phyloP scores from a whole-genome alignment of 2,888 invertebrate species.

The Apoda limacodes region DNA sequence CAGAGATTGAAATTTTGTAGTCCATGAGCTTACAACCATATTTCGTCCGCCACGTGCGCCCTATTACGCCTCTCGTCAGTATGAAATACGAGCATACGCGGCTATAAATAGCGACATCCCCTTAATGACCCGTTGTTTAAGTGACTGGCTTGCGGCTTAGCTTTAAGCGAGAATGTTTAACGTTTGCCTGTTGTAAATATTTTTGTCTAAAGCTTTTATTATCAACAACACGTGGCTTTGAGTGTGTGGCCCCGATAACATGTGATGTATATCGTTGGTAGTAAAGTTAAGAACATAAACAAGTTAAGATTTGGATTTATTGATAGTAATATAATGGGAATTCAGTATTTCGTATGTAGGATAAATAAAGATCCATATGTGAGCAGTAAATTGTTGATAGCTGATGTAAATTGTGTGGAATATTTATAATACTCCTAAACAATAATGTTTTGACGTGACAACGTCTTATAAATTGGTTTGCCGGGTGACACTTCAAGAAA shows the following conservation, averaged over 20 bases:
- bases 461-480: too few relatives aligned
- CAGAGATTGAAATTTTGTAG: too few relatives aligned
- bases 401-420: too few relatives aligned
- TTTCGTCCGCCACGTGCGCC: conserved; percentile 45
- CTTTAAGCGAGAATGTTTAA: conserved; percentile 25
- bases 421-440: too few relatives aligned
- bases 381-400: too few relatives aligned
- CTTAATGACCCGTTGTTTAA: conserved; percentile 56
- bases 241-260: conserved; percentile 25
- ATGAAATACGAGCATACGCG: conserved; percentile 46
- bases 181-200: conserved; percentile 33
- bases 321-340: too few relatives aligned
- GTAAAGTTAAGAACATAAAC: conserved; percentile 16
- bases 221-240: conserved; percentile 23
- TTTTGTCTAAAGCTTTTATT: conserved; percentile 30
- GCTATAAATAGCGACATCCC: conserved; percentile 43
- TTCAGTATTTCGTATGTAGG: too few relatives aligned
- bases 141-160: conserved; percentile 25
- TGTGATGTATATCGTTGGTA: conserved; percentile 15
- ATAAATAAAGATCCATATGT: too few relatives aligned
- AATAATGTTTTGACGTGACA: too few relatives aligned
- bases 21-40: too few relatives aligned
- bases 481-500: too few relatives aligned
- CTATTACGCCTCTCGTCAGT: conserved; percentile 51
- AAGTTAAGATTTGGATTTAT: conserved; percentile 1